These are phyloP conservation scores for Heterotis niloticus DNA, from an alignment of 2,113 vertebrate genomes.

Conservation along the genomic window DNA sequence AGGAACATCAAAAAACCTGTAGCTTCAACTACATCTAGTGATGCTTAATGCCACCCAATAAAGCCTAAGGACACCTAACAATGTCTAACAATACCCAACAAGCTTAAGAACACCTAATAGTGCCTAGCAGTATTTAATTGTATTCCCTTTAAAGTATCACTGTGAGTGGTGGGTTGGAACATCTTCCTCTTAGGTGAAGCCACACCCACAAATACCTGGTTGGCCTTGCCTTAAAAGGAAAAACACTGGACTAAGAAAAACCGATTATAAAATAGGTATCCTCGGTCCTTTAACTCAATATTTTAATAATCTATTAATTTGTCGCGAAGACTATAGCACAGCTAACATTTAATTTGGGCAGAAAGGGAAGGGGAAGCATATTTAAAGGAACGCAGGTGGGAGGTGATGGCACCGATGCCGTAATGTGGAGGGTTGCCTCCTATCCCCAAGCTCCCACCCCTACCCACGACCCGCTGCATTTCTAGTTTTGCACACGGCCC, in stretches of 20 bases:
- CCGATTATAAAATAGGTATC: conserved; percentile 98
- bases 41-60: too few relatives aligned
- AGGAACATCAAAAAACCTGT: too few relatives aligned
- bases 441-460: conserved; percentile 30
- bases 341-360: conserved; percentile 99
- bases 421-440: conserved; percentile 68
- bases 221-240: conserved; percentile 91
- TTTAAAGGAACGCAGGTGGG: conserved; percentile 86
- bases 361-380: conserved; percentile 89
- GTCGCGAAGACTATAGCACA: conserved; percentile 96
- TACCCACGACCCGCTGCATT: conserved; percentile 47
- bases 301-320: conserved; percentile 99
- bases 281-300: conserved; percentile 95
- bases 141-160: conserved; percentile 97
- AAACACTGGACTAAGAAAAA: conserved; percentile 96
- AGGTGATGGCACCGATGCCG: conserved; percentile 79
- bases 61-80: too few relatives aligned
- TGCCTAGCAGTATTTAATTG: conserved; percentile 73
- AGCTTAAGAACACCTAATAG: too few relatives aligned
- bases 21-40: too few relatives aligned
- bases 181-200: conserved; percentile 84
- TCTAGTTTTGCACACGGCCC: conserved; percentile 69
- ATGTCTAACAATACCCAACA: too few relatives aligned
- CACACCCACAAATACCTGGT: conserved; percentile 82
- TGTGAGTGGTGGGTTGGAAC: conserved; percentile 79